Evolutionary conservation across 1,140 invertebrate species (phyloP).

Genomic region (Drosophila simulans): DNA sequence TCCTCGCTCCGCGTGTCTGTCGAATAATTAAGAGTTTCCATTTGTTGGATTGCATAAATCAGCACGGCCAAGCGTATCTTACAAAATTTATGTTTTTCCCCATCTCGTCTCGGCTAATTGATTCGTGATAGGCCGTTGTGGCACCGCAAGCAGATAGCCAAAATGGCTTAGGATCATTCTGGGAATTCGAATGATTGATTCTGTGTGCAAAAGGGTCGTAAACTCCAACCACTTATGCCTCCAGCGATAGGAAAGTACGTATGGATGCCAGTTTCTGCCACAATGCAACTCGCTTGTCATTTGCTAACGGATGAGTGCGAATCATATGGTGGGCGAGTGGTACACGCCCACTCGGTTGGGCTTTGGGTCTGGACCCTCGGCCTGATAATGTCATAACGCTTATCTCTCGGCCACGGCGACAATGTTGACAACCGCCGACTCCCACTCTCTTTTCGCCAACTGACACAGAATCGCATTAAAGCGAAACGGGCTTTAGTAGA

Average conservation of each 20-base stretch:
- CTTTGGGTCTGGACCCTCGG: slow-evolving; percentile 13
- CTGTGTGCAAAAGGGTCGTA: slow-evolving; percentile 19
- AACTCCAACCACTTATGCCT: slow-evolving; percentile 2
- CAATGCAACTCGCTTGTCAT: slow-evolving; percentile 30
- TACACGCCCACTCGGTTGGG: slow-evolving; percentile 10
- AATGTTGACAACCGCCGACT: slow-evolving; percentile 35
- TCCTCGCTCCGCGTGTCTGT: slow-evolving; percentile 1
- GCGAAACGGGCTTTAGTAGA: slow-evolving; percentile 32
- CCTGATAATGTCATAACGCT: slow-evolving; percentile 29
- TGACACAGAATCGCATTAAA: slow-evolving; percentile 47
- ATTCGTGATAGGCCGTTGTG: slow-evolving; percentile 31
- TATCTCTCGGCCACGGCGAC: slow-evolving; percentile 39
- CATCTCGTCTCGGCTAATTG: slow-evolving; percentile 22
- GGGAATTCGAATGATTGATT: slow-evolving; percentile 16
- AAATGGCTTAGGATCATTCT: slow-evolving; percentile 35
- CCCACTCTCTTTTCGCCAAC: slow-evolving; percentile 10
- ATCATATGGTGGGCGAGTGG: not conserved
- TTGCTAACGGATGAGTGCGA: slow-evolving; percentile 20
- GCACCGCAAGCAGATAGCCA: slow-evolving; percentile 1
- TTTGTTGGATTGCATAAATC: slow-evolving; percentile 47
- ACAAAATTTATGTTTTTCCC: slow-evolving; percentile 9
- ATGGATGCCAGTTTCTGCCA: slow-evolving; percentile 6
- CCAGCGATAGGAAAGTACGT: slow-evolving; percentile 20
- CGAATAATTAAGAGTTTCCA: slow-evolving; percentile 49
- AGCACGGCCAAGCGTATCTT: slow-evolving; percentile 20